Base-by-base conservation (phyloP, 2,113 vertebrate species). In the Spermophilus dauricus region DNA sequence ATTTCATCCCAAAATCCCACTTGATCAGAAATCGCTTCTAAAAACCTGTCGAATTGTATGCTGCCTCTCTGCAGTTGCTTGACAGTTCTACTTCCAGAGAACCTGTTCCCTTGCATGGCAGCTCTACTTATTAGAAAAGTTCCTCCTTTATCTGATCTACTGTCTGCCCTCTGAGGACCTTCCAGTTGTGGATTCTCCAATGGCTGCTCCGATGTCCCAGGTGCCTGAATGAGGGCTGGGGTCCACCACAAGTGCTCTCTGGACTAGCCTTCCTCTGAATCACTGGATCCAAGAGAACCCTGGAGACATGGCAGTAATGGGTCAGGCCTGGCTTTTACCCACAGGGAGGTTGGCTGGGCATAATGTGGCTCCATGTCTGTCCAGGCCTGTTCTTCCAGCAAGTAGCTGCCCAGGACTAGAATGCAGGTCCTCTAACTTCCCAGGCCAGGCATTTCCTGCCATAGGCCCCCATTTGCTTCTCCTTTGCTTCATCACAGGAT, bases 111-210 rank as follows among this genome's bases (percentile, higher is more conserved):
- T 70, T 39, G 14, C 4, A 34, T 32, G 28, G 32, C 24, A 86
- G 37, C 67, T 89, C 22, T 51, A 9, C 28, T 61, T 75, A 2
- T 90, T 94, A 81, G 93, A 48, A 85, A 89, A 84, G 3, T 63
- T 65, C 42, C 32, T 42, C 75, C 65, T 48, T n/a, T 78, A 17
- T 84, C 34, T 12, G 13, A 58, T 1, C 63, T 58, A 3, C 17
- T 51, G 18, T 58, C 30, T 69, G 28, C 16, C 88, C 37, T 51
- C 80, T 0, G 26, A 94, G 24, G 24, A 61, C 45, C 34, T 73
- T 24, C 30, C 34, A 18, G 34, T 58, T 1, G 0, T 12, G 17
- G 53, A 14, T 77, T 88, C 72, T 76, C 16, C 0, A 1, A 5
- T 5, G 22, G 18, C 9, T 45, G 28, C 53, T 65, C 10, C 48